Conservation (phyloP, 2,888 invertebrate species). For the Sarcophaga variegata region DNA sequence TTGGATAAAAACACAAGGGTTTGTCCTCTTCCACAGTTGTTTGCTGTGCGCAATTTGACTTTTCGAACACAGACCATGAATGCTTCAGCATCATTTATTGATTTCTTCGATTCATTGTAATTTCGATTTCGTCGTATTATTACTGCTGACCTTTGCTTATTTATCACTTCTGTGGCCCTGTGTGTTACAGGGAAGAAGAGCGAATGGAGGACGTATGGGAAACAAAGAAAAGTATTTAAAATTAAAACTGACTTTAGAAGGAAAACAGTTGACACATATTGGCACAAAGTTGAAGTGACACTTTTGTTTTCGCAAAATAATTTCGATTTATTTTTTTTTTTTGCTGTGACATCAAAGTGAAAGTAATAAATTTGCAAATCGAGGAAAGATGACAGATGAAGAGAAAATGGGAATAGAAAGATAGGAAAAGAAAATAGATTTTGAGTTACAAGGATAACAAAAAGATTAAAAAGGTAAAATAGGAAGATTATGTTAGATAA, state of each 20-base stretch:
- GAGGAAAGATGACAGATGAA: constrained; percentile 4
- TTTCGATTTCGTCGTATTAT: constrained; percentile 56
- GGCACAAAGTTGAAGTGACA: constrained; percentile 58
- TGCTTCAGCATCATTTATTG: constrained; percentile 36
- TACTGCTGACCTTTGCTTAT: constrained; percentile 63
- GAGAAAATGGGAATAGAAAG: neutral
- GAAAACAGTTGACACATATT: constrained; percentile 59
- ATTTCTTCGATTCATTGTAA: constrained; percentile 37
- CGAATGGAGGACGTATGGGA: neutral
- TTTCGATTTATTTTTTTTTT: neutral
- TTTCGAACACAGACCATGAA: constrained; percentile 42
- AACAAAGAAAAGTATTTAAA: constrained; percentile 8
- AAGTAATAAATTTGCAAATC: constrained; percentile 48
- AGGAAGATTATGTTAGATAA: constrained; percentile 4
- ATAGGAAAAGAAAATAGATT: neutral
- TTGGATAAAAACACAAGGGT: constrained; percentile 33
- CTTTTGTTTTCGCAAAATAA: constrained; percentile 46
- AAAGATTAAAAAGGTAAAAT: constrained; percentile 15
- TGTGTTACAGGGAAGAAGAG: neutral
- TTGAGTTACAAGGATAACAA: neutral
- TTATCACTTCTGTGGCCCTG: neutral
- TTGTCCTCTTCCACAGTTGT: constrained; percentile 30
- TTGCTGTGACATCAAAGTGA: constrained; percentile 7
- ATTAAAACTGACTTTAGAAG: constrained; percentile 4
- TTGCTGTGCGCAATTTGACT: constrained; percentile 42